Evolutionary conservation across 2,888 invertebrate species (phyloP), one percentile per base, ranked within the genome.

Genomic region (Epinotia brunnichana): DNA sequence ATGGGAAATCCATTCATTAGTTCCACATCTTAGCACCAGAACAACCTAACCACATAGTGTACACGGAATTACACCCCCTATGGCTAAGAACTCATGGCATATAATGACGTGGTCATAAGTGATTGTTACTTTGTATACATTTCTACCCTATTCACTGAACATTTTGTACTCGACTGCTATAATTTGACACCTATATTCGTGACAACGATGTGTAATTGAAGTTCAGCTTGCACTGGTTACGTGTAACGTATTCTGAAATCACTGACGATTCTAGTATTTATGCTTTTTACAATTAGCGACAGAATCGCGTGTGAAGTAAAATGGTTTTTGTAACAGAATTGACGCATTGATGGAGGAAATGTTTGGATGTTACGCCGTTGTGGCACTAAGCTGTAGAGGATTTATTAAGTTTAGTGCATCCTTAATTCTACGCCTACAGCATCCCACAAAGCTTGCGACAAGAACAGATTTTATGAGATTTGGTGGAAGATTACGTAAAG

Each of bases 1-100:
- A 53, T 64, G 54, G 21, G 64, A 66, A 66, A 66, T n/a, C 39
- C 54, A 24, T 66, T 66, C 56, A 66, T 56, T 66, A 66, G n/a
- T 41, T 4, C 29, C 19, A n/a, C 21, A 13, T n/a, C 35, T 24
- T 2, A 29, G 4, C n/a, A 44, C 21, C 41, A 7, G 5, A 39
- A 21, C 1, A 44, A 24, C 24, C 9, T 61, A 61, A 61, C 2
- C 15, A 35, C n/a, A 0, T 5, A 24, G 21, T 13, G 44, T 15
- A 44, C 21, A 44, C 1, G 21, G 15, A 1, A 11, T 35, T 59
- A 21, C n/a, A 61, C 9, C 1, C 21, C 15, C 0, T 41, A 44
- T 61, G 19, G 15, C 21, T 13, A 61, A 19, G 17, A 3, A 2
- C 15, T 21, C 15, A 61, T 1, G 15, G 9, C 11, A 24, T 61